phyloP scores from a whole-genome alignment of 2,797 vertebrate genomes.

The Crenichthys baileyi region DNA sequence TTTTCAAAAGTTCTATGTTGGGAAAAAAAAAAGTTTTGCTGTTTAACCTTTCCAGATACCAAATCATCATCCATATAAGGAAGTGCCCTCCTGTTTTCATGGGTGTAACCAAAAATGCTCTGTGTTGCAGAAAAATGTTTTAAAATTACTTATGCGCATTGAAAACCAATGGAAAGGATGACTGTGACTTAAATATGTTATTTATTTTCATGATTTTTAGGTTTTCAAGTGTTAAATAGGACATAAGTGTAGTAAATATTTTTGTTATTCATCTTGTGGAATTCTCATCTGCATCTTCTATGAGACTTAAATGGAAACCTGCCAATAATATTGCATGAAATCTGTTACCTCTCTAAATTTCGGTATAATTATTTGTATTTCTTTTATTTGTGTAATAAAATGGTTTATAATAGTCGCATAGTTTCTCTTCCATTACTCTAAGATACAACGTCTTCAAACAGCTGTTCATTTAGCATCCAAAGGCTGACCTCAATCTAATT shows the following conservation, averaged over 20 bases:
- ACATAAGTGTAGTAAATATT: neutral
- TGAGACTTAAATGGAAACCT: too few species aligned
- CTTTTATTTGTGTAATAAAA: neutral
- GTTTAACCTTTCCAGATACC: neutral
- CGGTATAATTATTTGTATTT: neutral
- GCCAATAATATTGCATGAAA: too few species aligned
- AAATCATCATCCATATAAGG: neutral
- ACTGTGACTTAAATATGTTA: too few species aligned
- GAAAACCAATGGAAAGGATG: neutral
- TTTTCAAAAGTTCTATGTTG: neutral
- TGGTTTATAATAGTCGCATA: neutral
- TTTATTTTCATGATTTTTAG: neutral
- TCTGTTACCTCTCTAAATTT: neutral
- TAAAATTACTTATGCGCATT: neutral
- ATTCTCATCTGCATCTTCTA: too few species aligned
- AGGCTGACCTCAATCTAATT: constrained; percentile 35
- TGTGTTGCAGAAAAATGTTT: neutral
- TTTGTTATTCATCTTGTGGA: too few species aligned
- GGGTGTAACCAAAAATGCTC: neutral
- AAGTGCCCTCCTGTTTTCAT: neutral
- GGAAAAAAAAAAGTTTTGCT: neutral
- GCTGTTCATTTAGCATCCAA: constrained; percentile 24
- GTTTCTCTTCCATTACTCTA: constrained; percentile 5
- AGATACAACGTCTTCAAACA: constrained; percentile 6
- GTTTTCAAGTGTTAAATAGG: neutral